Percentiles rank a stretch among this genome's conserved stretches.
These are phyloP conservation scores for Centrocercus urophasianus DNA, from an alignment of 2,113 vertebrate species.

Conservation along the genomic window DNA sequence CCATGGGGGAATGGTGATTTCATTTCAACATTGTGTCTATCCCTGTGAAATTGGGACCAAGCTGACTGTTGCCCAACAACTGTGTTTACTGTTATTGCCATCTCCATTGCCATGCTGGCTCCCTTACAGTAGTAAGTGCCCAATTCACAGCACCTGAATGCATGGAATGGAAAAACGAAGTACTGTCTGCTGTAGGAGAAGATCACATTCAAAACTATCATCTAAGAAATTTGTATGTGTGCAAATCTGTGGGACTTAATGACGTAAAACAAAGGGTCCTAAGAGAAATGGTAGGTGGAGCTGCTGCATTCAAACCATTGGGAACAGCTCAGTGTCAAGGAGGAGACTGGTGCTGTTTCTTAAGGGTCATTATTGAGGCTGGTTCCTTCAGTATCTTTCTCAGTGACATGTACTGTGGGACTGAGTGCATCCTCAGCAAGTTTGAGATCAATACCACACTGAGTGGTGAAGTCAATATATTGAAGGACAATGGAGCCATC, in stretches of 20 bases:
- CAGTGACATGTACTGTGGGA: background rate
- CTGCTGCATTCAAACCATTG: background rate
- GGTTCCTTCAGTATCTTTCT: background rate
- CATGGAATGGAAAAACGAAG: background rate
- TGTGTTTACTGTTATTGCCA: background rate
- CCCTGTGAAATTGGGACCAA: background rate
- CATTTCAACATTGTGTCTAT: background rate
- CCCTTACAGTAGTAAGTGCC: background rate
- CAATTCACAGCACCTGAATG: background rate
- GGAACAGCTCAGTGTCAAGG: background rate
- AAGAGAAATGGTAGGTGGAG: background rate
- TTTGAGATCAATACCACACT: too few relatives aligned
- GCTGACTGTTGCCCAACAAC: background rate
- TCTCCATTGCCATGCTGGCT: background rate
- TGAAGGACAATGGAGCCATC: background rate
- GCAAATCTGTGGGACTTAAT: background rate
- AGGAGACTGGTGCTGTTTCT: background rate
- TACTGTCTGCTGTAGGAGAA: background rate
- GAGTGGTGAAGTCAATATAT: background rate
- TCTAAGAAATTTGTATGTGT: background rate
- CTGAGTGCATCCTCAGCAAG: background rate
- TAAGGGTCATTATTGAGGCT: background rate
- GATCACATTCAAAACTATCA: background rate
- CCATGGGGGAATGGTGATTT: background rate
- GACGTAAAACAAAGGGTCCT: background rate